Evolutionary conservation across 2,888 invertebrate species (phyloP).

Genomic region (Embidobia sp.): DNA sequence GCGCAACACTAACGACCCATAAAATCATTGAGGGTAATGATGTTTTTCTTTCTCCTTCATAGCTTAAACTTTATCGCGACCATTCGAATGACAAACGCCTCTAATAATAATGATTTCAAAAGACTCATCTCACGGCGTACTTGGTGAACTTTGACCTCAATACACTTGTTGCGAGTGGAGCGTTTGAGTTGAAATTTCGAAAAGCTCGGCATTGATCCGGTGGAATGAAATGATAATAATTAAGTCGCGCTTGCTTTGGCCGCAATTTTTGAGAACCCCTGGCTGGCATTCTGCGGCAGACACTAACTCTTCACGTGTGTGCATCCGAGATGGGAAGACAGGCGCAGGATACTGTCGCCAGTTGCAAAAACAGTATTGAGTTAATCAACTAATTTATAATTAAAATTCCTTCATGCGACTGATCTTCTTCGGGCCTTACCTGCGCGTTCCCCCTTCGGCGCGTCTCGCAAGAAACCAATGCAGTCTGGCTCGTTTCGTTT

Average conservation of each 20-base stretch:
- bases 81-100: conserved; percentile 6
- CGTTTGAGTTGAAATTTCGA: too few relatives aligned
- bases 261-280: conserved; percentile 56
- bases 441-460: conserved; percentile 48
- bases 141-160: not conserved
- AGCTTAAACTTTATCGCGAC: conserved; percentile 23
- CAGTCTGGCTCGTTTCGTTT: conserved; percentile 75
- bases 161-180: too few relatives aligned
- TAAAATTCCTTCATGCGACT: conserved; percentile 79
- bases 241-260: too few relatives aligned
- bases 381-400: conserved; percentile 82
- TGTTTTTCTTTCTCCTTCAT: conserved; percentile 26
- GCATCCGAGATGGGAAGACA: conserved; percentile 60
- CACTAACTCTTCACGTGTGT: conserved; percentile 61
- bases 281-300: conserved; percentile 64
- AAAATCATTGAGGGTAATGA: conserved; percentile 60
- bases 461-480: conserved; percentile 72
- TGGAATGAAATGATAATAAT: too few relatives aligned
- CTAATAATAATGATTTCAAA: not conserved
- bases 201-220: too few relatives aligned
- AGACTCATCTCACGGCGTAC: too few relatives aligned
- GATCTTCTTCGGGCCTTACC: conserved; percentile 66
- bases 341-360: conserved; percentile 73
- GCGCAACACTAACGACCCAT: conserved; percentile 58
- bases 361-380: conserved; percentile 81